These are phyloP conservation scores for Drosophila truncata DNA, from an alignment of 1,140 invertebrate species.

Conservation along the genomic window DNA sequence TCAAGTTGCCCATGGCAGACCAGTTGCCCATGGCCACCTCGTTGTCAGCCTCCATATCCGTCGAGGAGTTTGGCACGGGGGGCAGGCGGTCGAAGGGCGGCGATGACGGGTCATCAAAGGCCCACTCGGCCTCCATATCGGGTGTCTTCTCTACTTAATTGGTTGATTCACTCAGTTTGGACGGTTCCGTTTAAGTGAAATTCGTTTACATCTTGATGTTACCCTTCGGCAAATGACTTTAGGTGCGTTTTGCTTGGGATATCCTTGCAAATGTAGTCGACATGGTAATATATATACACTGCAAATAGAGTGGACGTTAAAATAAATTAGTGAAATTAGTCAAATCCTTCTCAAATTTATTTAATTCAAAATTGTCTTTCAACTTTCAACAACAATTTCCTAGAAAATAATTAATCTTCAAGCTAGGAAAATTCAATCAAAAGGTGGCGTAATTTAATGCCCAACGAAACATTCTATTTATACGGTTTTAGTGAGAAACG, in stretches of 20 bases:
- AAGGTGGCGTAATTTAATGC: neutral
- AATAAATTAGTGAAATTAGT: neutral
- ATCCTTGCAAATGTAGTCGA: no score
- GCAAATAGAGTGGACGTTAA: neutral
- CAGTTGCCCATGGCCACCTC: conserved; percentile 44
- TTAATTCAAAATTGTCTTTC: neutral
- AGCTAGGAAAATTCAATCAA: neutral
- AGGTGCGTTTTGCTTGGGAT: neutral
- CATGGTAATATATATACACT: conserved; percentile 1
- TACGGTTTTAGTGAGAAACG: neutral
- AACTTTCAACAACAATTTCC: neutral
- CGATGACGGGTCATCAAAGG: conserved; percentile 25
- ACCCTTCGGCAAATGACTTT: neutral
- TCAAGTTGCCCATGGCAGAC: conserved; percentile 57
- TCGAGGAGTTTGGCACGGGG: neutral
- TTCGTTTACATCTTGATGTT: conserved; percentile 8
- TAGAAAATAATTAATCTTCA: neutral
- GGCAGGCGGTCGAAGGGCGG: conserved; percentile 26
- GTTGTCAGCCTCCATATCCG: conserved; percentile 31
- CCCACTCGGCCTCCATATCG: conserved; percentile 34
- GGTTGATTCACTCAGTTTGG: neutral
- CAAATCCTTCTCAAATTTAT: neutral
- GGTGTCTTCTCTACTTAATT: neutral
- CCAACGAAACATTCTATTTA: neutral
- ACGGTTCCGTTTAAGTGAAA: conserved; percentile 11